A percentile compares a stretch with the other conserved stretches of the same genome.
These are phyloP conservation scores for Paraescarpia echinospica DNA, from an alignment of 1,140 invertebrate genomes.

Conservation along the genomic window DNA sequence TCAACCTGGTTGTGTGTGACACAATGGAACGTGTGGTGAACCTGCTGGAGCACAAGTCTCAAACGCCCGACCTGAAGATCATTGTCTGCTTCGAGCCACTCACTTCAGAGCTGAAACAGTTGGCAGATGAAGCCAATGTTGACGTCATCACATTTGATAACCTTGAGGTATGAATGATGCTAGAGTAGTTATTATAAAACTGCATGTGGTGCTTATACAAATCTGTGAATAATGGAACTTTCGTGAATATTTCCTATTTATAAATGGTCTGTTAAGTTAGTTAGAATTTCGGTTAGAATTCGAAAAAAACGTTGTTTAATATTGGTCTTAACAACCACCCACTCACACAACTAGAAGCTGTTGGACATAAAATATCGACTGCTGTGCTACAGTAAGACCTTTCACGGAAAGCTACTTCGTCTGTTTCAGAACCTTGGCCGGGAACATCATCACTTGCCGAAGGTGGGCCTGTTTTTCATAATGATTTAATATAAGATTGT, in stretches of 20 bases:
- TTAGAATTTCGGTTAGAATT: no score
- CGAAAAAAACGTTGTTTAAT: no score
- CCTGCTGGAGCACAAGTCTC: not conserved
- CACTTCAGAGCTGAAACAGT: not conserved
- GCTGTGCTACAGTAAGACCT: not conserved
- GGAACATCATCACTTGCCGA: not conserved
- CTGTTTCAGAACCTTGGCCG: not conserved
- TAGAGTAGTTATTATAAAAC: not conserved
- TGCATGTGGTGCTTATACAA: not conserved
- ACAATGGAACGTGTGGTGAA: not conserved
- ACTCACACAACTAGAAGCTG: no score
- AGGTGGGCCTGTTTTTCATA: not conserved
- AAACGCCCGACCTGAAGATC: not conserved
- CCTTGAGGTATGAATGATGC: not conserved
- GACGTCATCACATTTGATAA: not conserved
- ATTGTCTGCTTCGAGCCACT: not conserved
- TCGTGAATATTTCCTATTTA: no score
- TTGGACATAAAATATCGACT: no score
- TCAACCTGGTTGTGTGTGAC: not conserved
- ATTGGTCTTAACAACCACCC: no score
- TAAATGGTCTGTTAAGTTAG: no score
- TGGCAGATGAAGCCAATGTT: not conserved
- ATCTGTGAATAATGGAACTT: no score
- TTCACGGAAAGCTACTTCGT: not conserved
- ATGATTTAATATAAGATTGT: no score